Conservation (phyloP, 2,113 vertebrate species). For the Sturnus vulgaris region DNA sequence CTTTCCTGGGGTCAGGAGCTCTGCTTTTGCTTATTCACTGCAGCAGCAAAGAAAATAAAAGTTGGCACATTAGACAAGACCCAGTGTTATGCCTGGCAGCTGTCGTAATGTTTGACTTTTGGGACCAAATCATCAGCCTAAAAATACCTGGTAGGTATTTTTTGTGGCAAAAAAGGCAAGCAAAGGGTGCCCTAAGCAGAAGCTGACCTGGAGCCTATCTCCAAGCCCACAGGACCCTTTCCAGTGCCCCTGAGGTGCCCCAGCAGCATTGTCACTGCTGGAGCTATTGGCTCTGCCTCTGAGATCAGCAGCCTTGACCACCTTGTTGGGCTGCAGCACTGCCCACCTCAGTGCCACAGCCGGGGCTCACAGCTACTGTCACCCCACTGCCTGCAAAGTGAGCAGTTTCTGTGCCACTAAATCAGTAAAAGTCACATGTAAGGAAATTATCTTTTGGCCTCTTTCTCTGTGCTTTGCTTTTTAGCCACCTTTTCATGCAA, state of each 20-base stretch:
- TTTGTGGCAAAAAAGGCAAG: not conserved
- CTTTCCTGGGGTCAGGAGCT: not conserved
- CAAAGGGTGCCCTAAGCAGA: not conserved
- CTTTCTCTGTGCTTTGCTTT: not conserved
- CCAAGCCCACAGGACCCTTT: not conserved
- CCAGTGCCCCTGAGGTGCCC: accelerated
- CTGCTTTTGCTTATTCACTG: conserved; percentile 23
- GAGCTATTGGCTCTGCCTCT: not conserved
- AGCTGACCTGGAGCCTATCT: not conserved
- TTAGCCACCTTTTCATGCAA: not conserved
- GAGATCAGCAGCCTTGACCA: not conserved
- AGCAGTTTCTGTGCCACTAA: not conserved
- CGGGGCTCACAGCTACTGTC: not conserved
- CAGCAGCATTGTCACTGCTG: not conserved
- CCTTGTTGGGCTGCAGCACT: not conserved
- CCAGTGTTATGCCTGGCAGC: not conserved
- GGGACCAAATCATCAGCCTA: not conserved
- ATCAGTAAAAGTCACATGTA: not conserved
- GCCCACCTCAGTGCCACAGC: accelerated
- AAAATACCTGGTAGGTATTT: not conserved
- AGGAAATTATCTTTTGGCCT: not conserved
- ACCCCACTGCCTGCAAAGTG: not conserved
- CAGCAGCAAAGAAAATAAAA: conserved; percentile 38
- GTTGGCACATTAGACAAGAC: not conserved
- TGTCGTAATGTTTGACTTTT: not conserved